Evolutionary conservation across 2,113 vertebrate genomes (phyloP), one percentile per base, ranked within the genome.

Genomic region (Entosphenus tridentatus): DNA sequence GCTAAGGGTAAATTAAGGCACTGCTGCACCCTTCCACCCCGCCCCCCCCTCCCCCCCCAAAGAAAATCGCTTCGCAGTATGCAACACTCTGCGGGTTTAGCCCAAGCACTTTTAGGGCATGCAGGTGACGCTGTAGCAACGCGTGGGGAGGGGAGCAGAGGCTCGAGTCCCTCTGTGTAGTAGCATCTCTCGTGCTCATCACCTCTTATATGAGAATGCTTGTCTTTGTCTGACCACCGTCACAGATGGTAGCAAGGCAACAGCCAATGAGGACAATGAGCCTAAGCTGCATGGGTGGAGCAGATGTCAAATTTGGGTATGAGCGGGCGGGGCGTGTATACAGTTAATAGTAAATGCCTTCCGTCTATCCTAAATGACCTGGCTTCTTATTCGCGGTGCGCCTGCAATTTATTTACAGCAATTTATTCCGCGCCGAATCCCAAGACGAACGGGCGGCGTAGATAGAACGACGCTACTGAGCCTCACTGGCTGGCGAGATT

Each of bases 181-280:
- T 16, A 65, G n/a, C 62, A n/a, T n/a, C 21, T 10, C n/a, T 21
- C 62, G 62, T 65, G 62, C n/a, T 65, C 62, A 65, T 65, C 62
- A n/a, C 21, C 62, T 65, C 21, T 16, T 65, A 65, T 65, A 65
- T n/a, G n/a, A 9, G 62, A n/a, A 21, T 16, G n/a, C n/a, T 21
- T 16, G 8, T 10, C 62, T 65, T 65, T 65, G 62, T 65, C 62
- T 65, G 62, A n/a, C 21, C 10, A 21, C 62, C 21, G 21, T 65
- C 62, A 21, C 62, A 65, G 62, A 65, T 65, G 62, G 62, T 65
- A n/a, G n/a, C 62, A 16, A 16, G 62, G 62, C 62, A 65, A 65
- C 62, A 65, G 62, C 62, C 62, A 65, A 65, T 65, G 62, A 65
- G 62, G 62, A 10, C 21, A 65, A n/a, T 10, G 62, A n/a, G n/a